Evolutionary conservation across 2,888 invertebrate genomes (phyloP), one percentile per base, ranked within the genome.

Genomic region (Exephanes ischioxanthus): DNA sequence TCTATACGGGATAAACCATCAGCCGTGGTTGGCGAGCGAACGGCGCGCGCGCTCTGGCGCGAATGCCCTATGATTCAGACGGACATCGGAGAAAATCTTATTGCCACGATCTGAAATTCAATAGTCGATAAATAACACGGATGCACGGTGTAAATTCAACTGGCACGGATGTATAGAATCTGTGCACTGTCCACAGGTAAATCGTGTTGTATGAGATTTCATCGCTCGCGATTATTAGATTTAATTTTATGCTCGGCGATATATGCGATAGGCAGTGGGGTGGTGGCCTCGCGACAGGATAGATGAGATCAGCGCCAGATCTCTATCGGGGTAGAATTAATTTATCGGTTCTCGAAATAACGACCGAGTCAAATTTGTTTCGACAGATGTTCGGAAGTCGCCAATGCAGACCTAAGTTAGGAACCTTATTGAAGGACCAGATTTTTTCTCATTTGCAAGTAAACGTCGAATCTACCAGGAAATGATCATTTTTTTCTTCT

Each of bases 61-160:
- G 86, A 63, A 63, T 30, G 63, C 63, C 63, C 89, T 90, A 90
- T 90, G 91, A 91, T 90, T 91, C 91, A 90, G 88, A 16, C 66
- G 14, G 53, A 33, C 53, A 63, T 75, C 88, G 89, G 83, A 85
- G 80, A 83, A 89, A 91, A 91, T 89, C 89, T 77, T 55, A 55
- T 67, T 55, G 66, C 67, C 88, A 88, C 86, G 87, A 89, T 90
- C 88, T 89, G 90, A 89, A 91, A 92, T 92, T 92, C 92, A 92
- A 92, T 92, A 88, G 91, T 87, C 90, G 89, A 91, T 92, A 91
- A 92, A 91, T 92, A 92, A 92, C 88, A 70, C 82, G 85, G 88
- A 3, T n/a, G 63, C 30, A n/a, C 88, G 87, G 88, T 84, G 89
- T 87, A 89, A 90, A 90, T 90, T 91, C 90, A 51, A n/a, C 30